phyloP scores from a whole-genome alignment of 1,140 invertebrate genomes.

The Globodera rostochiensis region DNA sequence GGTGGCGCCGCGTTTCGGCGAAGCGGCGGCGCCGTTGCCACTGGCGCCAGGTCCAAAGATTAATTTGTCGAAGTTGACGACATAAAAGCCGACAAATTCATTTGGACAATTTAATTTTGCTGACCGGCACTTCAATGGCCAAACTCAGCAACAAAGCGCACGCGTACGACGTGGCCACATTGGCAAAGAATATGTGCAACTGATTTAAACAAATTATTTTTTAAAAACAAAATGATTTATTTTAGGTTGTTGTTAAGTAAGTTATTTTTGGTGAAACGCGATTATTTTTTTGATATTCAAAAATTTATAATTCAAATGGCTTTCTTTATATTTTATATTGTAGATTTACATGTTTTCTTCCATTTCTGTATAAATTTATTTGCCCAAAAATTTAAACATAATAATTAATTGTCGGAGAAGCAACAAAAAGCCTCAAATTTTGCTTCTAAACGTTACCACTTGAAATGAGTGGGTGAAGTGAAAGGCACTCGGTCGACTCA shows the following conservation, averaged over 20 bases:
- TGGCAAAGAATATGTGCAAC: slow-evolving; percentile 58
- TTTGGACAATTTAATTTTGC: not conserved
- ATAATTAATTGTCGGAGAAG: no score
- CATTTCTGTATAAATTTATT: no score
- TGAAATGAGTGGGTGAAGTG: slow-evolving; percentile 64
- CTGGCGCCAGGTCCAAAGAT: slow-evolving; percentile 40
- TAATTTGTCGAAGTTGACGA: slow-evolving; percentile 54
- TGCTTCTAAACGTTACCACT: slow-evolving; percentile 42
- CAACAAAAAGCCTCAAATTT: no score
- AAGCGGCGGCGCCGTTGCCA: not conserved
- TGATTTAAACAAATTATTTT: slow-evolving; percentile 28
- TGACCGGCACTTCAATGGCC: slow-evolving; percentile 61
- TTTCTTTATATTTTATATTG: no score
- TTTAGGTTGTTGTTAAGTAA: slow-evolving; percentile 2
- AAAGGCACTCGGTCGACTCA: slow-evolving; percentile 60
- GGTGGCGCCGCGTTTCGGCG: not conserved
- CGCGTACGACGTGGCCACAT: slow-evolving; percentile 56
- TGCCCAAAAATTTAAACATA: no score
- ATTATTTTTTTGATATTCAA: not conserved
- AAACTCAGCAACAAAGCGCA: slow-evolving; percentile 55
- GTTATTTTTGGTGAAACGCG: slow-evolving; percentile 10
- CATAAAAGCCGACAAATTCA: not conserved
- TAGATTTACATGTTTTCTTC: no score
- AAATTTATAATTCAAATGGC: no score
- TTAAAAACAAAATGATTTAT: not conserved